Evolutionary conservation across 2,113 vertebrate genomes (phyloP).

Genomic region (Nothocercus julius): DNA sequence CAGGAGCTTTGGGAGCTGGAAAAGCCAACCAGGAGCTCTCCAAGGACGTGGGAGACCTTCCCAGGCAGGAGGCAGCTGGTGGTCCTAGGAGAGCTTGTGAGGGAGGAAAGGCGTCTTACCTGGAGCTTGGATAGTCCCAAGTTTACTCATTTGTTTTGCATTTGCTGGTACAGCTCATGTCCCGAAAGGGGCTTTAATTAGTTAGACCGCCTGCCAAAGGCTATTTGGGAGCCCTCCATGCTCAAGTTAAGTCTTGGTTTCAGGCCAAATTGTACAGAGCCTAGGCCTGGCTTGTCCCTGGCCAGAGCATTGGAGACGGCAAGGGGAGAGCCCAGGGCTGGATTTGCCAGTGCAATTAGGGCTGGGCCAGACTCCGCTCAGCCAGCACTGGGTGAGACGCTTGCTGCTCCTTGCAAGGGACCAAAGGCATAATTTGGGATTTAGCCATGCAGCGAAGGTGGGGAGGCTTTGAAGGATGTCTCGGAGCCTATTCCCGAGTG

Average conservation of each 20-base stretch:
- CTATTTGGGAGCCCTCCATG: neutral
- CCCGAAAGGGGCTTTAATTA: conserved; percentile 10
- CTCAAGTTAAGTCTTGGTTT: neutral
- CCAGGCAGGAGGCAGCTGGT: neutral
- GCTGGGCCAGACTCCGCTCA: neutral
- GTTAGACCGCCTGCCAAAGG: neutral
- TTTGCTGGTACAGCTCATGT: neutral
- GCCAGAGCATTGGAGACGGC: fast-evolving
- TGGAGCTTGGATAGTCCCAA: neutral
- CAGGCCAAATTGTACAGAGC: neutral
- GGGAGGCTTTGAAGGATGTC: neutral
- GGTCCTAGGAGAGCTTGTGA: neutral
- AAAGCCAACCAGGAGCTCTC: neutral
- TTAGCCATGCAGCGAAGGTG: fast-evolving
- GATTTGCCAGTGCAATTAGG: fast-evolving
- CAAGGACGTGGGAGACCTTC: neutral
- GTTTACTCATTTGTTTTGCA: neutral
- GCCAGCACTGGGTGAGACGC: neutral
- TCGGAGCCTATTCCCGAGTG: too few species aligned
- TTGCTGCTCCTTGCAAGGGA: fast-evolving
- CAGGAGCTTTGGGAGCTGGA: neutral
- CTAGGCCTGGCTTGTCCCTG: neutral
- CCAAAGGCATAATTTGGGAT: neutral
- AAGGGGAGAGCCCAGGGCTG: neutral
- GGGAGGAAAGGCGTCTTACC: neutral